Conservation (phyloP, 2,113 vertebrate species). For the Cyprinus carpio region DNA sequence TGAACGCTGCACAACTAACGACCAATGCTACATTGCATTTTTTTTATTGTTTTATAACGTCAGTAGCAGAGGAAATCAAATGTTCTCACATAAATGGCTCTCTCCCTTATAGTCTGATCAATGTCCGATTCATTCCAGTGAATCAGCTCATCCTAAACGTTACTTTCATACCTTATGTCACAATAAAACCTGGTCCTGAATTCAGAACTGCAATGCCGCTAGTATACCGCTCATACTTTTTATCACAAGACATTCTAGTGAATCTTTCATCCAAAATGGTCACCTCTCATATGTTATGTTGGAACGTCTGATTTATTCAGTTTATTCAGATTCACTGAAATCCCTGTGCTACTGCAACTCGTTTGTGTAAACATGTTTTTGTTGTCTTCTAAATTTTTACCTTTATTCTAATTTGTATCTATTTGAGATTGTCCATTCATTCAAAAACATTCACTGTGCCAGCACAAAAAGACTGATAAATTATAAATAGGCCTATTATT, state of each 20-base stretch:
- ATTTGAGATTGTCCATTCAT: constrained; percentile 10
- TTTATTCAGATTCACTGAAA: background rate
- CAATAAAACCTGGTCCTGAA: too few relatives aligned
- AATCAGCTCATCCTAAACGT: background rate
- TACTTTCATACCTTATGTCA: too few relatives aligned
- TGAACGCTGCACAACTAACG: too few relatives aligned
- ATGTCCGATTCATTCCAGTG: background rate
- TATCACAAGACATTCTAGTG: background rate
- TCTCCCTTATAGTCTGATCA: background rate
- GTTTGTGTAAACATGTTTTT: background rate
- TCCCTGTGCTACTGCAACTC: background rate
- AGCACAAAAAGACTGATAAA: background rate
- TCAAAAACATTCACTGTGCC: background rate
- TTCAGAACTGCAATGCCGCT: too few relatives aligned
- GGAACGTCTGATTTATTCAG: background rate
- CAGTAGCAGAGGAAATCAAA: too few relatives aligned
- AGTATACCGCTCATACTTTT: too few relatives aligned
- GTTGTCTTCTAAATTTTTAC: too few relatives aligned
- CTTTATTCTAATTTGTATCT: background rate
- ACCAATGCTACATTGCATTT: too few relatives aligned
- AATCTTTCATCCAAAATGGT: background rate
- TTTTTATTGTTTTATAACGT: too few relatives aligned
- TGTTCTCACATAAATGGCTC: too few relatives aligned
- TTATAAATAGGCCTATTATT: background rate
- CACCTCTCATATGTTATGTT: background rate